Evolutionary conservation across 2,888 invertebrate genomes (phyloP).

Genomic region (Cataglyphis rosenhaueri): DNA sequence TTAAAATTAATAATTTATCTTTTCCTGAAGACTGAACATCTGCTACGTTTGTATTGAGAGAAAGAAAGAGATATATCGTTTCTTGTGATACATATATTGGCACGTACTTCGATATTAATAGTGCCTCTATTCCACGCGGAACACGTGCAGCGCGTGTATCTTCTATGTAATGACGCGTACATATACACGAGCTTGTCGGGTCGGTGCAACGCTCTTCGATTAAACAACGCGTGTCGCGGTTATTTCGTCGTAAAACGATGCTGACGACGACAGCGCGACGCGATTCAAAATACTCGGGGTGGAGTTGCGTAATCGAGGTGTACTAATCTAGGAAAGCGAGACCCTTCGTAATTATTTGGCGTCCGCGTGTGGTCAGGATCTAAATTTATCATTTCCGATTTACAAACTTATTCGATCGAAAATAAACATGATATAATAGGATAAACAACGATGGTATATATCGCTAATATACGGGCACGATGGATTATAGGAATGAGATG

Average conservation of each 20-base stretch:
- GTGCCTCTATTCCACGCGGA: constrained; percentile 3
- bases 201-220: constrained; percentile 48
- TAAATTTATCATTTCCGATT: background rate
- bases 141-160: constrained; percentile 34
- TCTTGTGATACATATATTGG: background rate
- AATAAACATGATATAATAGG: constrained; percentile 17
- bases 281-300: constrained; percentile 31
- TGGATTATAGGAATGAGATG: background rate
- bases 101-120: constrained; percentile 28
- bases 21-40: background rate
- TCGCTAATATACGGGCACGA: background rate
- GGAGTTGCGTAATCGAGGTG: constrained; percentile 30
- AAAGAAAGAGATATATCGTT: background rate
- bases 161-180: constrained; percentile 12
- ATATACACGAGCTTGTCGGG: background rate
- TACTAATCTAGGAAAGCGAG: constrained; percentile 17
- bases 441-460: constrained; percentile 3
- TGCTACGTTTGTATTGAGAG: background rate
- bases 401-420: background rate
- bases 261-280: background rate
- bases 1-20: background rate
- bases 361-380: background rate
- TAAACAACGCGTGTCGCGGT: constrained; percentile 46
- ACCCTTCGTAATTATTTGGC: constrained; percentile 41
- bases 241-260: constrained; percentile 27